phyloP scores from a whole-genome alignment of 1,140 invertebrate species.

The Drosophila lowei region DNA sequence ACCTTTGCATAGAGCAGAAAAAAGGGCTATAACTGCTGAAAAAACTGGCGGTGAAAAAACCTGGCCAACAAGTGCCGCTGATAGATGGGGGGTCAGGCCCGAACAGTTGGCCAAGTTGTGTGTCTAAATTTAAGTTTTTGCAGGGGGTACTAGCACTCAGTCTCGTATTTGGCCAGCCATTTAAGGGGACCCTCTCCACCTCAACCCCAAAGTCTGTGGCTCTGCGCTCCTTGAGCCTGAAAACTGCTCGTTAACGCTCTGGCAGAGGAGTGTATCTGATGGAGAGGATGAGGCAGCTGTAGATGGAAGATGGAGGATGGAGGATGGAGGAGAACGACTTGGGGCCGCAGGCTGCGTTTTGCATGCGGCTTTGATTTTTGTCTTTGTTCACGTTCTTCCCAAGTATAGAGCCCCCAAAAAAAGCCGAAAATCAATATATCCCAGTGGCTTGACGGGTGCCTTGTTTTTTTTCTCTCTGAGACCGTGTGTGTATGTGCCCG shows the following conservation, averaged over 20 bases:
- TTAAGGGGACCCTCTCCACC: no score
- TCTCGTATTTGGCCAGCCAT: no score
- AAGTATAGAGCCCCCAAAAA: slow-evolving; percentile 48
- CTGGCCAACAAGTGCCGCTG: slow-evolving; percentile 66
- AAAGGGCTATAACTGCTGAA: neutral
- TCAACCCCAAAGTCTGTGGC: slow-evolving; percentile 10
- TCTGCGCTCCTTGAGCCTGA: slow-evolving; percentile 26
- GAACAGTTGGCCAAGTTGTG: slow-evolving; percentile 46
- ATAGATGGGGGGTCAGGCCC: slow-evolving; percentile 50
- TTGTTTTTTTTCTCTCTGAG: neutral
- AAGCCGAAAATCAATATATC: slow-evolving; percentile 67
- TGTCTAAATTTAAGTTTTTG: slow-evolving; percentile 33
- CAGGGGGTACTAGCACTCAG: neutral
- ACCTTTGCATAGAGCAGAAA: slow-evolving; percentile 12
- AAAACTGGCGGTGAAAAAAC: slow-evolving; percentile 37
- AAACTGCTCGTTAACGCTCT: slow-evolving; percentile 50
- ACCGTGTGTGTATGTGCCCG: slow-evolving; percentile 3
- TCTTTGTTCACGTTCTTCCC: slow-evolving; percentile 58
- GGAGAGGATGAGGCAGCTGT: slow-evolving; percentile 17
- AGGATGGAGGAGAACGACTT: slow-evolving; percentile 33
- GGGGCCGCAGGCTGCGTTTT: slow-evolving; percentile 59
- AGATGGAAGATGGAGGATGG: slow-evolving; percentile 1
- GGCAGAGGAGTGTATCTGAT: slow-evolving; percentile 34
- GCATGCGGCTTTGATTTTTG: slow-evolving; percentile 69
- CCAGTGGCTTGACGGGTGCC: slow-evolving; percentile 39